Evolutionary conservation across 2,888 invertebrate genomes (phyloP).

Genomic region (Hemaris fuciformis): DNA sequence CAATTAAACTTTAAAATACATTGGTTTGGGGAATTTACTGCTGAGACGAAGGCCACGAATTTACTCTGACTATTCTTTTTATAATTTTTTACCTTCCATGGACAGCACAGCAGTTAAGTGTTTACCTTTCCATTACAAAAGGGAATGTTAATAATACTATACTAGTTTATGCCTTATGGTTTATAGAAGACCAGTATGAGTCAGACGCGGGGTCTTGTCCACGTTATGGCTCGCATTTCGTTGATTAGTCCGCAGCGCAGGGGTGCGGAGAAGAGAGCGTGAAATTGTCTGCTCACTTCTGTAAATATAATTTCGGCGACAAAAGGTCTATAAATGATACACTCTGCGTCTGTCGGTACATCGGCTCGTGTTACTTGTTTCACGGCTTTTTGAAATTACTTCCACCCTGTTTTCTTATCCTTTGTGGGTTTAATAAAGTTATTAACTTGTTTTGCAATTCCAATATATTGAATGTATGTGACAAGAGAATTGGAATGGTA

Average conservation of each 20-base stretch:
- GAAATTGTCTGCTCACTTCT: conserved; percentile 82
- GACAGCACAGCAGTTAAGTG: too few species aligned
- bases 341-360: conserved; percentile 67
- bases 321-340: conserved; percentile 81
- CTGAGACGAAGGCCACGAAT: too few species aligned
- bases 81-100: too few species aligned
- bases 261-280: conserved; percentile 79
- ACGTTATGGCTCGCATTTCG: conserved; percentile 45
- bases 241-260: conserved; percentile 74
- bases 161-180: too few species aligned
- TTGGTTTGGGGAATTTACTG: too few species aligned
- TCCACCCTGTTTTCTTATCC: conserved; percentile 30
- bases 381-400: conserved; percentile 59
- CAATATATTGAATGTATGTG: too few species aligned
- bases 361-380: conserved; percentile 62
- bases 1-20: too few species aligned
- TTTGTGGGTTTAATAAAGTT: background rate
- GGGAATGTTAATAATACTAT: too few species aligned
- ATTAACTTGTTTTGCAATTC: background rate
- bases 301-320: conserved; percentile 82
- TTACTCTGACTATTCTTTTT: too few species aligned
- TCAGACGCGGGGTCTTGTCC: conserved; percentile 40
- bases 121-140: too few species aligned
- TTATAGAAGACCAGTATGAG: too few species aligned
- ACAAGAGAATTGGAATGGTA: too few species aligned